Evolutionary conservation across 1,140 invertebrate genomes (phyloP), one percentile per base, ranked within the genome.

Genomic region (Sesamia nonagrioides): DNA sequence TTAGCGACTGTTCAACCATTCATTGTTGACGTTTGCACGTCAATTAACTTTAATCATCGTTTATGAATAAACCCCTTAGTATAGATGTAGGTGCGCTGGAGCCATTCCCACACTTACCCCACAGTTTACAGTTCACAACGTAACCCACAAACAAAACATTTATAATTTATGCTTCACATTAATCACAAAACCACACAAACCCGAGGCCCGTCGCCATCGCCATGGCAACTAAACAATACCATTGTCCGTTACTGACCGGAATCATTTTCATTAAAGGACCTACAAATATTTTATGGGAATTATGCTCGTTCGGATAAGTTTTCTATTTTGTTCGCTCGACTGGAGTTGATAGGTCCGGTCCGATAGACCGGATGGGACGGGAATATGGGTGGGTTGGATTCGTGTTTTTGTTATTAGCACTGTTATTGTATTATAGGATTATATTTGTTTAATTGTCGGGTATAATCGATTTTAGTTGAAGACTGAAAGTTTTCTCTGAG

Each of bases 201-300:
- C 66, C 18, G 6, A 21, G 42, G 6, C n/a, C 40, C 66, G 66
- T 69, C 13, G 27, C 40, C 66, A 42, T 69, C 13, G 27, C 42
- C 42, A 69, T 69, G 66, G 66, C 42, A 27, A 69, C 66, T 13
- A n/a, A 50, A 69, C 66, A 69, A 69, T 69, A 17, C 40, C 42
- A 21, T 69, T 50, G 42, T 69, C 42, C 42, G 50, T 69, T 50
- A 69, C 66, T 69, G 66, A 69, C 66, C 66, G 66, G 42, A 69
- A 69, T 48, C 18, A 69, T 50, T 69, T 45, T 69, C 66, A 69
- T 69, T 69, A 69, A 15, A 63, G 15, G 56, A 15, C 54, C 42
- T 69, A 69, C 66, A 69, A 69, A 69, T 69, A 69, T 69, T 69
- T 69, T 69, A 69, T 69, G 42, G 66, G 61, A 42, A 66, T 66